These are phyloP conservation scores for Myrmophylax atrothorax DNA, from an alignment of 2,113 vertebrate species.

Conservation along the genomic window DNA sequence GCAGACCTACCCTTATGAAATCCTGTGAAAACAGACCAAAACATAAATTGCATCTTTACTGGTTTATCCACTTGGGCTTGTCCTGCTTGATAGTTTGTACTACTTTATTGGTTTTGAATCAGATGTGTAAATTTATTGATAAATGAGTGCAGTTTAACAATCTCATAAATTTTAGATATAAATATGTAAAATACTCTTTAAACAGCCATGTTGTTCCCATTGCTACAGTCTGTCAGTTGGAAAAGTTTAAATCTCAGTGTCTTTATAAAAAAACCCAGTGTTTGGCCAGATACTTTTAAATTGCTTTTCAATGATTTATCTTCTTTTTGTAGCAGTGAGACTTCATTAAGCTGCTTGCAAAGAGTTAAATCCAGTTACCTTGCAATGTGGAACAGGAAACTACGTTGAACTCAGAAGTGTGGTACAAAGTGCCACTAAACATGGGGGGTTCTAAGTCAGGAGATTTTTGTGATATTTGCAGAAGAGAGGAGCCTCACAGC, in stretches of 20 bases:
- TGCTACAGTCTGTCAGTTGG: neutral
- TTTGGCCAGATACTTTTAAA: neutral
- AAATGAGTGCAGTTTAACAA: neutral
- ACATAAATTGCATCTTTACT: conserved; percentile 37
- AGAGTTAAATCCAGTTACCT: neutral
- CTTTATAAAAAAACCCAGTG: neutral
- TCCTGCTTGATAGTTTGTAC: neutral
- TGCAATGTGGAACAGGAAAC: neutral
- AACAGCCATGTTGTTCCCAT: neutral
- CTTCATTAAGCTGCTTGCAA: neutral
- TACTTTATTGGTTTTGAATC: neutral
- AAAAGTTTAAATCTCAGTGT: neutral
- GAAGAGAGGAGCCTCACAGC: neutral
- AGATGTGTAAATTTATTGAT: neutral
- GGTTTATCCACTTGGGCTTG: neutral
- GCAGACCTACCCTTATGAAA: conserved; percentile 30
- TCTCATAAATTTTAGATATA: neutral
- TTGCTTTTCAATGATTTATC: neutral
- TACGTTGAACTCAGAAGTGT: neutral
- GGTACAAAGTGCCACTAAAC: neutral
- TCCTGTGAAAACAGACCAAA: conserved; percentile 7
- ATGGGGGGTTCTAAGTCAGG: neutral
- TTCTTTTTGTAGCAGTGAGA: neutral
- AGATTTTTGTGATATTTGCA: neutral
- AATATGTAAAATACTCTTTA: neutral